Conservation (phyloP, 2,888 invertebrate genomes). For the Agrilus mali region DNA sequence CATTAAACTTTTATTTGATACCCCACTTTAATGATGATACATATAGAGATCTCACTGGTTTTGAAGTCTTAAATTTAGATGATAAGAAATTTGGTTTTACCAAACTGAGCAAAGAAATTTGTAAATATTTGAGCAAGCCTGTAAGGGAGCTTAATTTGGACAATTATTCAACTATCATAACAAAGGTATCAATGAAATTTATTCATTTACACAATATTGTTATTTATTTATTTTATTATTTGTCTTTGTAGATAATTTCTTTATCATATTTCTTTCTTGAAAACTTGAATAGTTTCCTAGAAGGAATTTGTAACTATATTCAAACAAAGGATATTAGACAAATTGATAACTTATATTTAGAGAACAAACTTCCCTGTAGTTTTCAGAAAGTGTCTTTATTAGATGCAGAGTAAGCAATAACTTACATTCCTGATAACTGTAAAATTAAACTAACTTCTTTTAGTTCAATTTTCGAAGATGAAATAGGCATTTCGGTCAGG, state of each 20-base stretch:
- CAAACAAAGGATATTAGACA: constrained; percentile 19
- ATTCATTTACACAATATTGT: too few relatives aligned
- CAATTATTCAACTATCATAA: constrained; percentile 12
- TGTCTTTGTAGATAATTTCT: constrained; percentile 17
- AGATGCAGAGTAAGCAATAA: not conserved
- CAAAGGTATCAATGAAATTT: constrained; percentile 14
- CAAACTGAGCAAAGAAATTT: too few relatives aligned
- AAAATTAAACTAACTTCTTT: constrained; percentile 2
- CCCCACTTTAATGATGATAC: too few relatives aligned
- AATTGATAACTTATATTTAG: constrained; percentile 17
- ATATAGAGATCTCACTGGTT: not conserved
- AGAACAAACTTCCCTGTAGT: constrained; percentile 7
- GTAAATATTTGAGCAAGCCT: constrained; percentile 5
- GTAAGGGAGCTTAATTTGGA: constrained; percentile 14
- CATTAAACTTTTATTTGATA: too few relatives aligned
- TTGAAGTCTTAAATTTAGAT: constrained; percentile 14
- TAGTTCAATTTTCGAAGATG: constrained; percentile 13
- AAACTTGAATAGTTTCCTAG: constrained; percentile 19
- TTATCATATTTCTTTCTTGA: constrained; percentile 16
- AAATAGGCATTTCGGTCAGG: constrained; percentile 22
- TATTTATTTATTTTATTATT: too few relatives aligned
- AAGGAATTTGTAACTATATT: constrained; percentile 16
- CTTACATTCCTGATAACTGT: not conserved
- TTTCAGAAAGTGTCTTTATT: constrained; percentile 6
- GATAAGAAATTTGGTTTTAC: constrained; percentile 7